phyloP scores from a whole-genome alignment of 2,113 vertebrate species.

The Aramus guarauna region DNA sequence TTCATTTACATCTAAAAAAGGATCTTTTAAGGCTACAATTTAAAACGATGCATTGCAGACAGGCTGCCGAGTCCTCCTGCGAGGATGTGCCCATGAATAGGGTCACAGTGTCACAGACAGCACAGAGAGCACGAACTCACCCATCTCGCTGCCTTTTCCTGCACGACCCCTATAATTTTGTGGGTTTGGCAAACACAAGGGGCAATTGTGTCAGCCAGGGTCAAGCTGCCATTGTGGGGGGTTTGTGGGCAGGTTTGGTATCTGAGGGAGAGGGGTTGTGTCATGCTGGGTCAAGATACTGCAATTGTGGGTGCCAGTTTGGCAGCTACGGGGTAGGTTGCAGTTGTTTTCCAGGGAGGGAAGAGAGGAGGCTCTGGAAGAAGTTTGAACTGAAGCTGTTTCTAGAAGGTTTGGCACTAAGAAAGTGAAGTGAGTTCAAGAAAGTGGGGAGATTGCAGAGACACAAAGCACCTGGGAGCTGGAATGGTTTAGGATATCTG shows the following conservation, averaged over 20 bases:
- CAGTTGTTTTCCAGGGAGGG: constrained; percentile 33
- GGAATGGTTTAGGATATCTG: background rate
- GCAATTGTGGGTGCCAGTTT: constrained; percentile 58
- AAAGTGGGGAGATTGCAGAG: background rate
- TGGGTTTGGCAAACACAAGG: constrained; percentile 67
- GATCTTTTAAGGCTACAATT: constrained; percentile 55
- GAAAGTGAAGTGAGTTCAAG: background rate
- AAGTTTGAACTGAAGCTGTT: background rate
- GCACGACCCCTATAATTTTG: constrained; percentile 63
- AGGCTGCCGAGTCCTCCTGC: constrained; percentile 46
- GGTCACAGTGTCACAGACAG: constrained; percentile 64
- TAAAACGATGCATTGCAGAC: constrained; percentile 45
- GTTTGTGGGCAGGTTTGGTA: constrained; percentile 39
- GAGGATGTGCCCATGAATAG: constrained; percentile 50
- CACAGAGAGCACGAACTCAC: constrained; percentile 44
- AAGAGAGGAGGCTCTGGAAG: background rate
- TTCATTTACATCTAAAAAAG: constrained; percentile 63
- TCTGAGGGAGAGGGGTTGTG: constrained; percentile 42
- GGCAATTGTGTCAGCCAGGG: constrained; percentile 60
- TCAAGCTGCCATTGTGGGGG: constrained; percentile 64
- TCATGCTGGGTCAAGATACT: constrained; percentile 44
- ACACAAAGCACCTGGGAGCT: background rate
- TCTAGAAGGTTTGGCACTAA: constrained; percentile 1
- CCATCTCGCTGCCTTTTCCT: constrained; percentile 35
- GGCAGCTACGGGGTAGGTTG: background rate